These are phyloP conservation scores for Garrulus glandarius DNA, from an alignment of 2,797 vertebrate species.

Conservation along the genomic window DNA sequence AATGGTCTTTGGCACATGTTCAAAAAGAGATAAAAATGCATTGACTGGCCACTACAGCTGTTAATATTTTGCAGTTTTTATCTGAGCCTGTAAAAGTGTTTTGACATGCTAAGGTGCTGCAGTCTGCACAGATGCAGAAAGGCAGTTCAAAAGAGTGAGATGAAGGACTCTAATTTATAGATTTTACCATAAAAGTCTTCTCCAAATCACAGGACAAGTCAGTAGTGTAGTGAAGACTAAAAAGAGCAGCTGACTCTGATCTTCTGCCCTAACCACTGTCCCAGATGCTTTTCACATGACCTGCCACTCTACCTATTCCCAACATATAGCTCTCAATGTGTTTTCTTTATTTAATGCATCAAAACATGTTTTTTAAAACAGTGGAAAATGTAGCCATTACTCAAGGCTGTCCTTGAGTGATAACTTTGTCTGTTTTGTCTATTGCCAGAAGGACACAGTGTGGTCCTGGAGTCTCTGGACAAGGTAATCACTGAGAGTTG, in stretches of 20 bases:
- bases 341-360: not conserved
- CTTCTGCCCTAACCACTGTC: not conserved
- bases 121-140: not conserved
- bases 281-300: not conserved
- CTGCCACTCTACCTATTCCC: not conserved
- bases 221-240: not conserved
- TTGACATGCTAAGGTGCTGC: not conserved
- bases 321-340: not conserved
- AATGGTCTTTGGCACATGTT: not conserved
- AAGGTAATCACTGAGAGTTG: constrained; percentile 21
- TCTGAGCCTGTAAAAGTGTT: not conserved
- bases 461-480: not conserved
- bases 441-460: not conserved
- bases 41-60: not conserved
- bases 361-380: not conserved
- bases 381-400: not conserved
- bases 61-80: not conserved
- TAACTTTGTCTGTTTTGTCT: constrained; percentile 46
- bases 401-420: constrained; percentile 32
- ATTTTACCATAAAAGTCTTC: not conserved
- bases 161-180: not conserved
- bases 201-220: not conserved
- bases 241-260: not conserved
- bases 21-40: not conserved
- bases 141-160: not conserved